phyloP scores from a whole-genome alignment of 2,797 vertebrate genomes.

The Neosilurus mollespiculum region DNA sequence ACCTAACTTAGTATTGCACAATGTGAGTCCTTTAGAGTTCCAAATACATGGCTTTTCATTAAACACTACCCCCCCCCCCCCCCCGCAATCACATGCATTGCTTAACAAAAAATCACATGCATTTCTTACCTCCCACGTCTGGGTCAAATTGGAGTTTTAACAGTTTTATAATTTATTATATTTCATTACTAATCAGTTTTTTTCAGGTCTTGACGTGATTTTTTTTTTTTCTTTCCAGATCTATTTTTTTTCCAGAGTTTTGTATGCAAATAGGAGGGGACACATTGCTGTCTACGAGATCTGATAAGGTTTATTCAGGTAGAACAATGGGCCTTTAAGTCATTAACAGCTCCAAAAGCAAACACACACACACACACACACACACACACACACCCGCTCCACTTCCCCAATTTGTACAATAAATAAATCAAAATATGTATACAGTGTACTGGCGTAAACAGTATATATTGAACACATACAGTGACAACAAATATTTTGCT shows the following conservation, averaged over 20 bases:
- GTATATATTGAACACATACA: not conserved
- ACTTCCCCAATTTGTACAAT: not conserved
- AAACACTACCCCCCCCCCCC: not conserved
- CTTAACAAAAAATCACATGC: not conserved
- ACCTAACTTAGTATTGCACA: not conserved
- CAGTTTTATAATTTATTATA: not conserved
- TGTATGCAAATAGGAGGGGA: conserved; percentile 46
- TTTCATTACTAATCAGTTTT: not conserved
- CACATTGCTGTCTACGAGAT: conserved; percentile 7
- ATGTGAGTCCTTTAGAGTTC: not conserved
- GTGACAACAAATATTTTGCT: not conserved
- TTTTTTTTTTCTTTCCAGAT: not conserved
- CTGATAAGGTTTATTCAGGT: conserved; percentile 48
- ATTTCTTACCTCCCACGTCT: not conserved
- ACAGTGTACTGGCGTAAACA: not conserved
- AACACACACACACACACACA: conserved; percentile 5
- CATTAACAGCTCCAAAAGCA: conserved; percentile 14
- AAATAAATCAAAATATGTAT: not conserved
- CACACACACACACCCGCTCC: conserved; percentile 11
- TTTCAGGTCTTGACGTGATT: not conserved
- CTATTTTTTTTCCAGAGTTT: not conserved
- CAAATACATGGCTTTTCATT: not conserved
- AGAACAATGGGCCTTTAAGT: conserved; percentile 27
- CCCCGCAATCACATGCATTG: not conserved
- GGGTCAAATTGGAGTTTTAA: not conserved